Evolutionary conservation across 2,888 invertebrate species (phyloP).

Genomic region (Acronicta leporina): DNA sequence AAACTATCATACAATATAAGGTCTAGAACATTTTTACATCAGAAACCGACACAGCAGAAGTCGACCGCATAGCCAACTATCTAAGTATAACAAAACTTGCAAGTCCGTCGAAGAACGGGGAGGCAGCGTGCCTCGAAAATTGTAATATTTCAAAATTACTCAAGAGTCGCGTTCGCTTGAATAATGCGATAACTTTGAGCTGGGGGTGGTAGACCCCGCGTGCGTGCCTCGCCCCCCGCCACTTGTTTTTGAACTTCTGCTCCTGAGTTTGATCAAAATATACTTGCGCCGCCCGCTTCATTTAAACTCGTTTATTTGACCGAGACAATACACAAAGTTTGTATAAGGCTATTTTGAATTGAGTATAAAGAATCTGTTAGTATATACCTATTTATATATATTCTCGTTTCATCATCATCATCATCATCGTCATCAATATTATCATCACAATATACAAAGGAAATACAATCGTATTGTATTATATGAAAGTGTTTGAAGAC

Average conservation of each 20-base stretch:
- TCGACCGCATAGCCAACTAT: constrained; percentile 51
- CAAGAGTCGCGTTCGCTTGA: constrained; percentile 88
- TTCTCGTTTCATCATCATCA: too few species aligned
- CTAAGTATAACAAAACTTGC: constrained; percentile 64
- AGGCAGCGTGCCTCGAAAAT: constrained; percentile 83
- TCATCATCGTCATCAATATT: too few species aligned
- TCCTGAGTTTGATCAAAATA: constrained; percentile 86
- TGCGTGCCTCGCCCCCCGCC: constrained; percentile 80
- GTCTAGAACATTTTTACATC: constrained; percentile 13
- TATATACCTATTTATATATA: background rate
- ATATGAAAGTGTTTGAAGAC: too few species aligned
- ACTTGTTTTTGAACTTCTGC: constrained; percentile 87
- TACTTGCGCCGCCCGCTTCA: constrained; percentile 76
- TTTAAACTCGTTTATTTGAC: constrained; percentile 65
- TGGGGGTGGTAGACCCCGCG: constrained; percentile 71
- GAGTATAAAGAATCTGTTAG: constrained; percentile 17
- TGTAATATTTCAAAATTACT: constrained; percentile 90
- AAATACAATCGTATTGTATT: too few species aligned
- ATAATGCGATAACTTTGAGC: constrained; percentile 86
- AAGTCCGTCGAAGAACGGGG: constrained; percentile 72
- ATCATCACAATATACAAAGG: too few species aligned
- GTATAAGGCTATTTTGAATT: constrained; percentile 29
- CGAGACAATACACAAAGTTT: constrained; percentile 49
- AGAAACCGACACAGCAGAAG: constrained; percentile 28
- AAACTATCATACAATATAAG: constrained; percentile 9